Evolutionary conservation across 2,888 invertebrate genomes (phyloP).

Genomic region (Rotaria socialis): DNA sequence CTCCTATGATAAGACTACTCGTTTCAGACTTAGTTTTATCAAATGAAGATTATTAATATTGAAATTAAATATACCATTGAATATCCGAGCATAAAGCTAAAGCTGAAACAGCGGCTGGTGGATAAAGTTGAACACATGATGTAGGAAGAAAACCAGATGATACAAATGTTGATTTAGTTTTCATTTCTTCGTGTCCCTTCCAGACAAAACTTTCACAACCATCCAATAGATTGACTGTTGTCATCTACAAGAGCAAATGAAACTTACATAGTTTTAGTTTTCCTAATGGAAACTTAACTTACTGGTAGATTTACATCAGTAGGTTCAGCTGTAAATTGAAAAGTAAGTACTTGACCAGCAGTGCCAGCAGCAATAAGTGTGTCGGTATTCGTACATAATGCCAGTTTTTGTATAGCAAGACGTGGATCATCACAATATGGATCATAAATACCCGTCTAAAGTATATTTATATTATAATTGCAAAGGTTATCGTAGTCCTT

Average conservation of each 20-base stretch:
- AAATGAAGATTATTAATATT: too few relatives aligned
- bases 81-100: slow-evolving; percentile 82
- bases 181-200: slow-evolving; percentile 88
- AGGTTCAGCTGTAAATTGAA: slow-evolving; percentile 55
- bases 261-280: not conserved
- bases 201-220: slow-evolving; percentile 90
- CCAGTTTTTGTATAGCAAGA: slow-evolving; percentile 75
- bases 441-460: slow-evolving; percentile 77
- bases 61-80: slow-evolving; percentile 65
- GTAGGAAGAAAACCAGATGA: slow-evolving; percentile 70
- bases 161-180: slow-evolving; percentile 63
- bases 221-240: slow-evolving; percentile 67
- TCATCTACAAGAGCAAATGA: slow-evolving; percentile 46
- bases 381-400: slow-evolving; percentile 79
- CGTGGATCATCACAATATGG: slow-evolving; percentile 95
- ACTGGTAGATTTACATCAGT: slow-evolving; percentile 45
- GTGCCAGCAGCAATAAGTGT: slow-evolving; percentile 86
- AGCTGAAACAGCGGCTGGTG: slow-evolving; percentile 87
- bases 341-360: slow-evolving; percentile 79
- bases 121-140: slow-evolving; percentile 78
- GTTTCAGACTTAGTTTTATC: too few relatives aligned
- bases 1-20: too few relatives aligned
- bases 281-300: not conserved
- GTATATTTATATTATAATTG: slow-evolving; percentile 53
- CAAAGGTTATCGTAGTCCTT: too few relatives aligned